A percentile compares a stretch with the other conserved stretches of the same genome.
Conservation (phyloP, 1,140 invertebrate genomes). For the Wasmannia auropunctata region DNA sequence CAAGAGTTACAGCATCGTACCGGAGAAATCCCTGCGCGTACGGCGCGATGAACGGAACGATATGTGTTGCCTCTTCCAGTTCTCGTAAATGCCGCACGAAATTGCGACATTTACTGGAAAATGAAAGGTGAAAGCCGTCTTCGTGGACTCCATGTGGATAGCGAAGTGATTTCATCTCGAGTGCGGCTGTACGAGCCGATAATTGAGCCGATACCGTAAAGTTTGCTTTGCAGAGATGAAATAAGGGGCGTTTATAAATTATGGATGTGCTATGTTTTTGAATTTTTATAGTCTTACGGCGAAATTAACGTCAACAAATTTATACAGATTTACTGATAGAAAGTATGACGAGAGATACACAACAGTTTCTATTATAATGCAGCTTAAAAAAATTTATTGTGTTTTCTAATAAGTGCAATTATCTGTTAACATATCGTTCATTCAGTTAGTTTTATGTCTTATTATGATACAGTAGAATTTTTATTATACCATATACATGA, state of each 20-base stretch:
- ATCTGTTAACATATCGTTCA: neutral
- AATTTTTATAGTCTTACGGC: neutral
- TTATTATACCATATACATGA: no score
- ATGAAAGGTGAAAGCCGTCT: slow-evolving; percentile 28
- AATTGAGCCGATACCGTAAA: slow-evolving; percentile 9
- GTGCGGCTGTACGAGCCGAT: neutral
- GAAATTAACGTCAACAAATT: neutral
- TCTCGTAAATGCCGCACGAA: neutral
- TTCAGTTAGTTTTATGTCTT: no score
- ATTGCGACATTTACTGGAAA: slow-evolving; percentile 23
- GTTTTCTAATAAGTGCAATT: neutral
- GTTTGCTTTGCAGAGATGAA: neutral
- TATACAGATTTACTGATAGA: neutral
- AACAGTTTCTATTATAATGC: neutral
- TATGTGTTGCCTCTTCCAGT: neutral
- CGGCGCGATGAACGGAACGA: neutral
- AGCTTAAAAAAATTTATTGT: neutral
- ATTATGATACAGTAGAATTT: no score
- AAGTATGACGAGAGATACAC: neutral
- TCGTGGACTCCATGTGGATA: no score
- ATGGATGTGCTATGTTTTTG: neutral
- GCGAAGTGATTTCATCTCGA: neutral
- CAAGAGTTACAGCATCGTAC: neutral
- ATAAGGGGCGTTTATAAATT: neutral
- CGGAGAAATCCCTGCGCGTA: slow-evolving; percentile 6